Conservation (phyloP, 64 coral and sea anemone species). For the Stichodactyla mertensii region DNA sequence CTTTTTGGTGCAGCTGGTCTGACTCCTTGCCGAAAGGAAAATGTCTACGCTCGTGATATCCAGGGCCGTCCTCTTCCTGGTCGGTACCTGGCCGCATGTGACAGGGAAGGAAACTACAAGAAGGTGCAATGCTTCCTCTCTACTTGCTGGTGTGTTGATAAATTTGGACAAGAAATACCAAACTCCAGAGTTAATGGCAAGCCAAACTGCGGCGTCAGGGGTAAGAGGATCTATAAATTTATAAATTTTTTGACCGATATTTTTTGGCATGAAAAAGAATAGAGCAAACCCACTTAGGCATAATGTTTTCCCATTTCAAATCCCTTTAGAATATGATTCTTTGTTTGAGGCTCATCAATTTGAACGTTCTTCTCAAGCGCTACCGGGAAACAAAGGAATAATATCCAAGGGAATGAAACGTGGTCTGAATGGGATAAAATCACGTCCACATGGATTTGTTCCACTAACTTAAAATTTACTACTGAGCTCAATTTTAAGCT, state of each 20-base stretch:
- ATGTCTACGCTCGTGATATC: conserved; percentile 27
- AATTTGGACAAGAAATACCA: conserved; percentile 52
- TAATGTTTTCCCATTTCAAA: too few species aligned
- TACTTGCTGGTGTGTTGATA: conserved; percentile 62
- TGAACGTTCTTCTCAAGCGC: too few species aligned
- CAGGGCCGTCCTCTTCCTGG: conserved; percentile 31
- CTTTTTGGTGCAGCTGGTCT: conserved; percentile 59
- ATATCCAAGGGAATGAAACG: too few species aligned
- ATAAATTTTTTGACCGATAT: neutral
- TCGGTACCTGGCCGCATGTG: conserved; percentile 47
- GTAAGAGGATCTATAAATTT: neutral
- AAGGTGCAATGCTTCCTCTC: conserved; percentile 26
- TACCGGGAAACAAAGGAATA: too few species aligned
- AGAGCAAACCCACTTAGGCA: too few species aligned
- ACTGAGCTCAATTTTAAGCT: too few species aligned
- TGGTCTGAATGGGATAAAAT: too few species aligned
- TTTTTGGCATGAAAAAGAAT: too few species aligned
- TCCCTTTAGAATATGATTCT: too few species aligned
- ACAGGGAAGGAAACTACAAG: conserved; percentile 39
- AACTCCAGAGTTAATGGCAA: conserved; percentile 34
- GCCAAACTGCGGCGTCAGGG: conserved; percentile 19
- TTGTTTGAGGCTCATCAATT: too few species aligned
- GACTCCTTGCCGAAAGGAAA: conserved; percentile 68
- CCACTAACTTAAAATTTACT: too few species aligned
- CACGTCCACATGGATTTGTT: too few species aligned